Conservation (phyloP, 2,113 vertebrate genomes). For the Hyaena hyaena region DNA sequence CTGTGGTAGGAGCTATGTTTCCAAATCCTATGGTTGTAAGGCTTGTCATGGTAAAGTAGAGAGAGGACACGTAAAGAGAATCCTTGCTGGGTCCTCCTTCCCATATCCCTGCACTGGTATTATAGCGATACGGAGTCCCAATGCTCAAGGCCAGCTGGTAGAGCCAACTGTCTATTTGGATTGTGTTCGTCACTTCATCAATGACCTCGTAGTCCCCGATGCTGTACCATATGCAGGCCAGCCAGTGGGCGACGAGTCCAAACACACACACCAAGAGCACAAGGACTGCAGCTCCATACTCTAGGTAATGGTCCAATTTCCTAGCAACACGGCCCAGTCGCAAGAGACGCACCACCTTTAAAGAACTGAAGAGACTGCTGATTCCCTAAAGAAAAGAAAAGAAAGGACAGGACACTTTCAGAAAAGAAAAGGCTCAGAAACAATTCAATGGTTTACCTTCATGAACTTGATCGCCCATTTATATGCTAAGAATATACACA, state of each 20-base stretch:
- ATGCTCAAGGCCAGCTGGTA: slow-evolving; percentile 96
- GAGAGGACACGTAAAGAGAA: slow-evolving; percentile 97
- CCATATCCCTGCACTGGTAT: slow-evolving; percentile 95
- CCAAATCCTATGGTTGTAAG: slow-evolving; percentile 99
- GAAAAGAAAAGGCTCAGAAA: slow-evolving; percentile 26
- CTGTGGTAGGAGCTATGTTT: slow-evolving; percentile 97
- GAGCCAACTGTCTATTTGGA: slow-evolving; percentile 98
- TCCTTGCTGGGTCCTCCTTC: slow-evolving; percentile 98
- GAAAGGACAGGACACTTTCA: slow-evolving; percentile 52
- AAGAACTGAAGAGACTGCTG: slow-evolving; percentile 97
- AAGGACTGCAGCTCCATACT: slow-evolving; percentile 96
- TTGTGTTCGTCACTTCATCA: slow-evolving; percentile 94
- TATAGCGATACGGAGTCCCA: slow-evolving; percentile 96
- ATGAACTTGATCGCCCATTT: neutral
- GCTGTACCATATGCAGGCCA: slow-evolving; percentile 99
- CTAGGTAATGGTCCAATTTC: slow-evolving; percentile 98
- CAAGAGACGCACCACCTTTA: slow-evolving; percentile 97
- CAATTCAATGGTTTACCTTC: neutral
- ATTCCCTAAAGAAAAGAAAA: slow-evolving; percentile 90
- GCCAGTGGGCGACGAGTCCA: slow-evolving; percentile 97
- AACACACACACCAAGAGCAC: slow-evolving; percentile 98
- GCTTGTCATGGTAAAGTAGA: slow-evolving; percentile 99
- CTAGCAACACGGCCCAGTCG: slow-evolving; percentile 96
- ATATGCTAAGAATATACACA: neutral
- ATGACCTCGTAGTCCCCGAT: slow-evolving; percentile 99